Evolutionary conservation across 2,113 vertebrate genomes (phyloP), one percentile per base, ranked within the genome.

Genomic region (Platysternon megacephalum): DNA sequence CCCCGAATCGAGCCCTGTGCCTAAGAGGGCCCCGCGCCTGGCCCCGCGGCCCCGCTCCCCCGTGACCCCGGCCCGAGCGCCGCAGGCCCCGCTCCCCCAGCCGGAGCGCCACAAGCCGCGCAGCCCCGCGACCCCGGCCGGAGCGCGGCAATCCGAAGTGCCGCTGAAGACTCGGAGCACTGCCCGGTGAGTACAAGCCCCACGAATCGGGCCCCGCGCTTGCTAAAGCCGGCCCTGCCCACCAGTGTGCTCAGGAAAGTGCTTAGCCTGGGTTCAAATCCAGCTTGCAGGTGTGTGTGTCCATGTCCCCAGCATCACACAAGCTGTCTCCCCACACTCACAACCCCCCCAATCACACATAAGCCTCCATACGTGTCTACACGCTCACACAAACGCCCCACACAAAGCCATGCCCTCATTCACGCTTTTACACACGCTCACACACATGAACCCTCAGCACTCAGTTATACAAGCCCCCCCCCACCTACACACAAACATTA

Each of bases 51-150:
- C 48, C 48, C 3, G 3, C 48, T 48, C 48, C 11, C 3, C 46
- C 3, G 10, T n/a, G n/a, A n/a, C 48, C 48, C 48, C 4, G 3
- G 13, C 48, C 3, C 1, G 13, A 49, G 13, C 13, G 13, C 13
- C 0, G 48, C 48, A 4, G 13, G 48, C 13, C 48, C 48, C 48
- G 12, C 48, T 3, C 3, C 48, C 48, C 48, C 13, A 13, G 48
- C 48, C 48, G 4, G 48, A 49, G 48, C 48, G 4, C 13, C 2
- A 4, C 13, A 13, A 49, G 13, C 14, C 48, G 13, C 4, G 13
- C 13, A 4, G 48, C 14, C 49, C 49, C 2, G 13, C 49, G 14
- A 13, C 49, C 49, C 4, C 49, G 49, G 49, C 49, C 49, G 49
- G 49, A 49, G 49, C 2, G 49, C 13, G 49, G 44, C 44, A 46